Base-by-base conservation (phyloP, 2,113 vertebrate genomes). In the Anthoscopus minutus region DNA sequence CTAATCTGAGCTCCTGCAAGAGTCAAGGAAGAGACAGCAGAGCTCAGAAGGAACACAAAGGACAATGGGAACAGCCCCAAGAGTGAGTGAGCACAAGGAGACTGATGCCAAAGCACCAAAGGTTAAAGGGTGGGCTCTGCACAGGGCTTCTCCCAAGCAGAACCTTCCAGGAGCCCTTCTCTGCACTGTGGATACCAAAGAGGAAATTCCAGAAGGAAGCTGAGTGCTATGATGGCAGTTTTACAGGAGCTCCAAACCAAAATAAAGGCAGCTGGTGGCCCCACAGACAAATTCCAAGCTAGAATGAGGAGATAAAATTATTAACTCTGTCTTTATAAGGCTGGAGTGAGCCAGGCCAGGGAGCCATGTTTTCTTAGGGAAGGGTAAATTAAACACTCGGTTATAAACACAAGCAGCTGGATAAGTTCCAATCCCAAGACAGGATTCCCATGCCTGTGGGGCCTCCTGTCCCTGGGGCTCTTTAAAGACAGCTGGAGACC, bases 341-440 rank as follows among this genome's bases (percentile, higher is more conserved):
- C 37, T 74, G 44, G 25, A 71, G 31, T 1, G 12, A 89, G 45
- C 54, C 57, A 44, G 64, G 60, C 42, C 64, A 73, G 40, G 4
- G 2, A 78, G 70, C 7, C 1, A 0, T 0, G 2, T 44, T 70
- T 60, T 13, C 76, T 38, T 15, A 47, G 51, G 33, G 47, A 2
- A 4, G 37, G 48, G 13, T 17, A 79, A 79, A 69, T 58, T 27
- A 80, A 84, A 57, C 81, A 81, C 20, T 47, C 35, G 56, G 67
- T 38, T 64, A 71, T 45, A 92, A 88, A 92, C 88, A 89, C 73
- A 62, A 57, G 61, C 71, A 71, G 62, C 40, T 79, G 61, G 40
- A 38, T 10, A 35, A 53, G 7, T 8, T 66, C 56, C 61, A 81
- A 1, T 16, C 35, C 6, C 22, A 42, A 45, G 51, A 78, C 38